A percentile compares a stretch with the other conserved stretches of the same genome.
Conservation (phyloP, 2,797 vertebrate species). For the Pangasius krempfi region DNA sequence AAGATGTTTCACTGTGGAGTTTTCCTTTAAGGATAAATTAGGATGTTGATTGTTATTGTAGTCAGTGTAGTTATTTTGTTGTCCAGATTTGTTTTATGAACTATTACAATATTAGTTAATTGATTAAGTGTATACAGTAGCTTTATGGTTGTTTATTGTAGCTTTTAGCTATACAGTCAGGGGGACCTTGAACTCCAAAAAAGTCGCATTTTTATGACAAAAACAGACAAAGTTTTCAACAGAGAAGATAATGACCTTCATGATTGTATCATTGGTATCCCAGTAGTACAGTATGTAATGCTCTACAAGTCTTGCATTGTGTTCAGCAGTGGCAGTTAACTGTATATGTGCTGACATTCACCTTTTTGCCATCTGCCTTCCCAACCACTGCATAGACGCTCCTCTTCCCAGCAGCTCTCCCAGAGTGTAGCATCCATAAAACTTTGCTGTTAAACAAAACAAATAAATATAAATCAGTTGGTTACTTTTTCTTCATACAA, state of each 20-base stretch:
- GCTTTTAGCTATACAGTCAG: not conserved
- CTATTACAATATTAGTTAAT: not conserved
- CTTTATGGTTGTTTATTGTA: not conserved
- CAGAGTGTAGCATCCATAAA: not conserved
- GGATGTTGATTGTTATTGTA: not conserved
- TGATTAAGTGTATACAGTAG: not conserved
- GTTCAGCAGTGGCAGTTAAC: not conserved
- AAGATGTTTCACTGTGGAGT: not conserved
- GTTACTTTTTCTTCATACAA: not conserved
- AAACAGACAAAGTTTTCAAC: not conserved
- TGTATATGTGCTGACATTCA: not conserved
- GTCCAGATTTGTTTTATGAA: not conserved
- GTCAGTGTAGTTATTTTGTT: not conserved
- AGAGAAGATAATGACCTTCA: not conserved
- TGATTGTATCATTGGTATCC: not conserved
- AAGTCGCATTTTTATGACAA: not conserved
- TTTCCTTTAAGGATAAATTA: not conserved
- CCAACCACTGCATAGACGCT: not conserved
- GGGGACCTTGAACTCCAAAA: not conserved
- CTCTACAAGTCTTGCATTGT: not conserved
- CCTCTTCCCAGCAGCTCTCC: not conserved
- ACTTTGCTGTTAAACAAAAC: not conserved
- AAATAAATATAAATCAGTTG: not conserved
- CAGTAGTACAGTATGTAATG: not conserved
- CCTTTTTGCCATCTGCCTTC: slow-evolving; percentile 1